Conservation (phyloP, 2,888 invertebrate species). For the Malthinus seriepunctatus region DNA sequence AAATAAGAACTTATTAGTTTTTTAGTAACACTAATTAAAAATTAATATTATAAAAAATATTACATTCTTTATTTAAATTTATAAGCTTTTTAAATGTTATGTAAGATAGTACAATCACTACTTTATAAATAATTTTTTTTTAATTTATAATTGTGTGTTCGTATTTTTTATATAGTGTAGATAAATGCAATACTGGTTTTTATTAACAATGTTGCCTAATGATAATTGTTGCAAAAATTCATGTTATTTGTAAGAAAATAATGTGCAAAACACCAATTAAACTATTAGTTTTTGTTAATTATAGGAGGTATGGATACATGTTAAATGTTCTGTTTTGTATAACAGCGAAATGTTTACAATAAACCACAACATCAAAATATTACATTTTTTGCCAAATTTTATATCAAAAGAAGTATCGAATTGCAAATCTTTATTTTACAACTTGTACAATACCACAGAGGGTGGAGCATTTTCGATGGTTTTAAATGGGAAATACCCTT, state of each 20-base stretch:
- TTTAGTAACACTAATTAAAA: constrained; percentile 7
- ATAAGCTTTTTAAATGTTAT: no score
- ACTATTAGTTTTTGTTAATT: constrained; percentile 47
- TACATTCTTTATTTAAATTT: no score
- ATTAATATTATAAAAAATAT: neutral
- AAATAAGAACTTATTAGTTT: neutral
- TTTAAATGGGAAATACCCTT: no score
- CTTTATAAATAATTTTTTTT: no score
- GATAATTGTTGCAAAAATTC: constrained; percentile 50
- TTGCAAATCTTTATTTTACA: no score
- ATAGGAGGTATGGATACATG: constrained; percentile 41
- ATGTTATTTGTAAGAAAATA: constrained; percentile 51
- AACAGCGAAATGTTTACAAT: constrained; percentile 46
- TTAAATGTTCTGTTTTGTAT: constrained; percentile 41
- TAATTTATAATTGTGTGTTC: neutral
- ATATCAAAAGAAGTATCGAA: no score
- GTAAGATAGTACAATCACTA: no score
- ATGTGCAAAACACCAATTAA: constrained; percentile 57
- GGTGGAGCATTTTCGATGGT: no score
- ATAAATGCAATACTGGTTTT: constrained; percentile 26
- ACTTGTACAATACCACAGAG: no score
- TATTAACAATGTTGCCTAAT: constrained; percentile 44
- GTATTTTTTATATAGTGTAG: constrained; percentile 22
- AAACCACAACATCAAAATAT: constrained; percentile 36
- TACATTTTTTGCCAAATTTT: neutral